phyloP scores from a whole-genome alignment of 2,113 vertebrate genomes.

The Mustela nigripes region DNA sequence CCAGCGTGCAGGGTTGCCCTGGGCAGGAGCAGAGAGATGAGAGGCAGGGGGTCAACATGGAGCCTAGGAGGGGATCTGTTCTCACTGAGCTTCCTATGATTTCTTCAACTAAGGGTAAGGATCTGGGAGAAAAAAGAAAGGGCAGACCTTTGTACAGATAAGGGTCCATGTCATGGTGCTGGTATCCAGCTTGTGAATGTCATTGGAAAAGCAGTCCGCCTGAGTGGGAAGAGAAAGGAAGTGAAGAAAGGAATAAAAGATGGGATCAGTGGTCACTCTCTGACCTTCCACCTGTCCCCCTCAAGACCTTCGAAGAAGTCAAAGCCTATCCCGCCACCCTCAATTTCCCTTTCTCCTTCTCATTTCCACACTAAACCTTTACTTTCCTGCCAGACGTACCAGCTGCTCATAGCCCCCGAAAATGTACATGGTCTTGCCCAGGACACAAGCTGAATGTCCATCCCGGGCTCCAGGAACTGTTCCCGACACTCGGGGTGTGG shows the following conservation, averaged over 20 bases:
- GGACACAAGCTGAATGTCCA: slow-evolving; percentile 96
- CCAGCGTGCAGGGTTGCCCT: slow-evolving; percentile 97
- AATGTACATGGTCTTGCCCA: slow-evolving; percentile 97
- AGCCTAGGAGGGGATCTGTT: background rate
- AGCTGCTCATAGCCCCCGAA: slow-evolving; percentile 99
- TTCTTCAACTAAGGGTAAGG: background rate
- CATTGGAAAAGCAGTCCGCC: slow-evolving; percentile 99
- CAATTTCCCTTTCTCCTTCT: background rate
- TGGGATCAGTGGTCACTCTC: background rate
- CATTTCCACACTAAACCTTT: background rate
- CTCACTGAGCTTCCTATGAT: background rate
- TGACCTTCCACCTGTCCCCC: background rate
- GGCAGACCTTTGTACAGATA: slow-evolving; percentile 95
- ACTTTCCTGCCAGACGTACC: slow-evolving; percentile 88
- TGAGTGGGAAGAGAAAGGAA: slow-evolving; percentile 76
- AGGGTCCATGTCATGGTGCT: slow-evolving; percentile 96
- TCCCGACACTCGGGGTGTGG: slow-evolving; percentile 95
- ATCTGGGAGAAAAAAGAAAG: slow-evolving; percentile 45
- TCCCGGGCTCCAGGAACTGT: slow-evolving; percentile 96
- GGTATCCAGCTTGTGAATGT: slow-evolving; percentile 98
- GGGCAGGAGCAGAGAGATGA: slow-evolving; percentile 25
- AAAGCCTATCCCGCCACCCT: background rate
- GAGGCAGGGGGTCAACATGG: background rate
- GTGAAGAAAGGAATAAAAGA: background rate
- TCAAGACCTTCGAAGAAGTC: slow-evolving; percentile 1